Percentiles rank a stretch among this genome's conserved stretches.
Conservation (phyloP, 2,113 vertebrate species). For the Ceyx melanurus region DNA sequence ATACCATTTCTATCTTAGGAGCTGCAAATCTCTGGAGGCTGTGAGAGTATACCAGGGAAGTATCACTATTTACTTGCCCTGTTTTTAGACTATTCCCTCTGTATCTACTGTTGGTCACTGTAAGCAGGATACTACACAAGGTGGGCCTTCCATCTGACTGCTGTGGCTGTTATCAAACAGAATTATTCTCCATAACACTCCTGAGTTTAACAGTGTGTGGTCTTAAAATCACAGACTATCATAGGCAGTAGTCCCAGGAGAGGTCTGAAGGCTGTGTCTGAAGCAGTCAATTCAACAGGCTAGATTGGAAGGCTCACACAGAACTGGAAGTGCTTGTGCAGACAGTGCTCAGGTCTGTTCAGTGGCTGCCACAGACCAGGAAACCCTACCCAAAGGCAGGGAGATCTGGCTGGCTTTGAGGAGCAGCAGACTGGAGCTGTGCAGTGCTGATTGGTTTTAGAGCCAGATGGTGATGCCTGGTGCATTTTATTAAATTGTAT, state of each 20-base stretch:
- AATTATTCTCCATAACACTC: neutral
- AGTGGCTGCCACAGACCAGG: neutral
- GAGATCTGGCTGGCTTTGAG: neutral
- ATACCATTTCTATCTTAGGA: slow-evolving; percentile 68
- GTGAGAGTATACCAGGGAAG: slow-evolving; percentile 65
- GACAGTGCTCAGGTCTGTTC: neutral
- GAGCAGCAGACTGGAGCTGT: neutral
- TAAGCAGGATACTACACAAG: neutral
- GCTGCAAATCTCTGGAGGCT: slow-evolving; percentile 68
- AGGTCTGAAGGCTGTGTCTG: neutral
- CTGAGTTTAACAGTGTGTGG: neutral
- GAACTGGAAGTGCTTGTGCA: neutral
- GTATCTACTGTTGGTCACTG: slow-evolving; percentile 1
- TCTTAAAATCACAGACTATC: neutral
- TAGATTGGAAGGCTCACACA: neutral
- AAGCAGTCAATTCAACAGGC: neutral
- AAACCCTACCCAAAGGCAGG: neutral
- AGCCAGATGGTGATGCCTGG: neutral
- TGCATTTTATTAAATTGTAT: neutral
- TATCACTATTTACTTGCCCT: slow-evolving; percentile 54
- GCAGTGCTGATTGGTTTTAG: neutral
- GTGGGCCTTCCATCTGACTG: neutral
- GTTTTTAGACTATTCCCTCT: slow-evolving; percentile 15
- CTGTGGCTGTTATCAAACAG: neutral
- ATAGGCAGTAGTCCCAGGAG: neutral